These are phyloP conservation scores for Himantopus leucocephalus DNA, from an alignment of 2,113 vertebrate genomes.

Conservation along the genomic window DNA sequence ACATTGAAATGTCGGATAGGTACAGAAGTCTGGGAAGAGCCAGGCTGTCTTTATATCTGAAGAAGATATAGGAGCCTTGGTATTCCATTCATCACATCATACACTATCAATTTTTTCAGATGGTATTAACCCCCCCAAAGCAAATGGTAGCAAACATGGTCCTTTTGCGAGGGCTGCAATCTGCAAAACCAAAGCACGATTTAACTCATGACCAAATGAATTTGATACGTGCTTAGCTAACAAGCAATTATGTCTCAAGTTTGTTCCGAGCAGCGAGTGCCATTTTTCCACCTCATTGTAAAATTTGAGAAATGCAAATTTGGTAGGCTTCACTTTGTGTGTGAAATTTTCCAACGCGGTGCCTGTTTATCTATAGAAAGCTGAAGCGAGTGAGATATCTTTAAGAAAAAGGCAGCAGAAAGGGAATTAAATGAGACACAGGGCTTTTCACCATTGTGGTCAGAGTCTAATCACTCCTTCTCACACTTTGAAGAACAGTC, in stretches of 20 bases:
- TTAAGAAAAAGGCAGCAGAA: constrained; percentile 1
- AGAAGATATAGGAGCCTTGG: background rate
- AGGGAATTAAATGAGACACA: background rate
- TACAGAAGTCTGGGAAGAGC: background rate
- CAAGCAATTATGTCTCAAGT: constrained; percentile 20
- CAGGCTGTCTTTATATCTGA: background rate
- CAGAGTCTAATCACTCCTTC: constrained; percentile 3
- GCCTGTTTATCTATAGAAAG: constrained; percentile 41
- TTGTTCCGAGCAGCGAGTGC: background rate
- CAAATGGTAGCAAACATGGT: background rate
- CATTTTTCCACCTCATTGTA: constrained; percentile 46
- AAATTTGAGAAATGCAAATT: constrained; percentile 50
- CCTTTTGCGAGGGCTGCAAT: background rate
- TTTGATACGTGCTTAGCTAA: background rate
- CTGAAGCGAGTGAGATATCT: constrained; percentile 19
- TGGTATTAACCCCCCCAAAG: background rate
- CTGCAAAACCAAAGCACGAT: background rate
- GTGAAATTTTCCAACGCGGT: constrained; percentile 15
- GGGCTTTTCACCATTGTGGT: background rate
- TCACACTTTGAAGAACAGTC: constrained; percentile 3
- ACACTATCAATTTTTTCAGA: background rate
- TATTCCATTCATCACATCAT: background rate
- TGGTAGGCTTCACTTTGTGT: constrained; percentile 25
- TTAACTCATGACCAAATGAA: background rate
- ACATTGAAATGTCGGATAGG: background rate